Base-by-base conservation (phyloP, 1,140 invertebrate genomes). In the Varroa destructor region DNA sequence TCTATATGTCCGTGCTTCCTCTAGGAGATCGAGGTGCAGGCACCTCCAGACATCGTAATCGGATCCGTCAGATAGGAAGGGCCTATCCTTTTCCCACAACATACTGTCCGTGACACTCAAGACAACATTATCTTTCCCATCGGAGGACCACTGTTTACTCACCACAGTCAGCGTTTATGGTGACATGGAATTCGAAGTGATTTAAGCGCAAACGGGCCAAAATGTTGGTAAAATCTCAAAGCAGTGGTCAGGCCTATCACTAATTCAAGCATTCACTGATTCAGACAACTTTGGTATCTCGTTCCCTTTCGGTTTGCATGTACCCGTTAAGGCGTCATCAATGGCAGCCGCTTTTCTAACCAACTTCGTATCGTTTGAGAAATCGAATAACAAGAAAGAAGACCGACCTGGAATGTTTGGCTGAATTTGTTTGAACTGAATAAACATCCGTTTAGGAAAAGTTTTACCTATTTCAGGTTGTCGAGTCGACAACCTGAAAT, bases 11-110 rank as follows among this genome's bases (percentile, higher is more conserved):
- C 89, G 4, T 91, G 89, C 79, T 93, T 89, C 80, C 81, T 91
- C 74, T 89, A 93, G 83, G 79, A 74, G 76, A 85, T 89, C 81
- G 87, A 89, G 76, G 86, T 90, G 6, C 84, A 83, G 0, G 81
- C 87, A 1, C 71, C 75, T 10, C 64, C 73, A 14, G 88, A 87
- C 3, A 85, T 83, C 61, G 77, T 87, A 0, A 82, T 93, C 57
- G 91, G 91, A 37, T 85, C 83, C 4, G 84, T 95, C 6, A 84
- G 87, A 73, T 90, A 96, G 82, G 85, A 91, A 73, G 94, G 90
- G 89, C 89, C 85, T 71, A 81, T 91, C 56, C 87, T 85, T 76
- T 84, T 83, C 56, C 90, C 91, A 1, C 84, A 84, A 55, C 94
- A 89, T 77, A 82, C 82, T n/a, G 84, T 96, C 58, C 85, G 88